These are phyloP conservation scores for Meloidogyne exigua DNA, from an alignment of 1,140 invertebrate genomes.

Conservation along the genomic window DNA sequence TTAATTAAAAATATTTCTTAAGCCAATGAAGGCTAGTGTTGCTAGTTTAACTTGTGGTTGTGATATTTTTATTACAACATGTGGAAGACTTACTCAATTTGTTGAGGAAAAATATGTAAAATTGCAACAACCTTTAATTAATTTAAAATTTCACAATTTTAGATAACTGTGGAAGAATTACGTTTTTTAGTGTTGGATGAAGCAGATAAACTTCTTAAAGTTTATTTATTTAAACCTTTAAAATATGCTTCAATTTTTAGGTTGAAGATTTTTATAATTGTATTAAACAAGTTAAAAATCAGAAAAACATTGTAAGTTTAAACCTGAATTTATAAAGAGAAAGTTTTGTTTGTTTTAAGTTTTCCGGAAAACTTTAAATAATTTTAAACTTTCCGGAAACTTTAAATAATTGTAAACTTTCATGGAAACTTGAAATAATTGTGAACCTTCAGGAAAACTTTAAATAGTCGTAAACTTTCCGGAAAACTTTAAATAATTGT, in stretches of 20 bases:
- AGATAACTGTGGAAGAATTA: slow-evolving; percentile 33
- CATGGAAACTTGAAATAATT: no score
- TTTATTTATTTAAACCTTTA: not conserved
- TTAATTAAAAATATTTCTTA: not conserved
- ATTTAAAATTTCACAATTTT: not conserved
- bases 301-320: not conserved
- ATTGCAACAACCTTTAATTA: not conserved
- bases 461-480: no score
- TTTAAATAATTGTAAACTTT: no score
- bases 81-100: slow-evolving; percentile 31
- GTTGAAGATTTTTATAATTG: not conserved
- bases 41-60: slow-evolving; percentile 6
- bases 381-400: no score
- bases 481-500: no score
- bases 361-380: no score
- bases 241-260: not conserved
- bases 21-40: slow-evolving; percentile 22
- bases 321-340: no score
- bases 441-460: no score
- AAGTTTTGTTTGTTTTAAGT: not conserved
- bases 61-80: slow-evolving; percentile 34
- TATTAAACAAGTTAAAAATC: not conserved
- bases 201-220: slow-evolving; percentile 37
- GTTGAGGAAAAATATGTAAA: slow-evolving; percentile 24
- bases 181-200: slow-evolving; percentile 38